phyloP scores from a whole-genome alignment of 1,140 invertebrate species.

The Druon quercuslanigerum region DNA sequence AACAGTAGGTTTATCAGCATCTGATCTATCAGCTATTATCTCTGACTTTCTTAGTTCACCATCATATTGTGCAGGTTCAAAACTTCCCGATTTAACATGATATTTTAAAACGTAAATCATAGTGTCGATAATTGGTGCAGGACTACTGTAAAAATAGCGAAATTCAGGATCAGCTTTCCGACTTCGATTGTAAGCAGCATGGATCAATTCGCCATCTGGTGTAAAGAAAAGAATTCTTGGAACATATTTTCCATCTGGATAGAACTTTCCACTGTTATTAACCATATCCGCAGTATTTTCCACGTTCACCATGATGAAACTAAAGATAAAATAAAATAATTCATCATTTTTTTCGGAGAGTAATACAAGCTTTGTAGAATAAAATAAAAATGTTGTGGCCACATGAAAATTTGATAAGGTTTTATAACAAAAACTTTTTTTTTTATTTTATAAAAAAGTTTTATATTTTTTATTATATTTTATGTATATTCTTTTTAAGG shows the following conservation, averaged over 20 bases:
- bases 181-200: constrained; percentile 58
- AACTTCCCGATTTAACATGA: constrained; percentile 35
- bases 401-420: neutral
- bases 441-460: too few species aligned
- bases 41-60: constrained; percentile 37
- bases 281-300: constrained; percentile 45
- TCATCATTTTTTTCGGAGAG: too few species aligned
- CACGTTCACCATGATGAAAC: constrained; percentile 64
- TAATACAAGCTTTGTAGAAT: neutral
- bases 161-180: constrained; percentile 49
- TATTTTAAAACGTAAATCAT: constrained; percentile 60
- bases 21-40: neutral
- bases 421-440: too few species aligned
- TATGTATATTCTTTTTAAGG: too few species aligned
- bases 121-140: constrained; percentile 58
- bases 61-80: neutral
- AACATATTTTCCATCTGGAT: constrained; percentile 66
- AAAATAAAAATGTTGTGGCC: constrained; percentile 33
- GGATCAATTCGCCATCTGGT: constrained; percentile 59
- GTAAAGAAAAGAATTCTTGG: constrained; percentile 68
- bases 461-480: too few species aligned
- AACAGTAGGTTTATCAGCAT: neutral
- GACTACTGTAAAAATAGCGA: constrained; percentile 60
- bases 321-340: constrained; percentile 40
- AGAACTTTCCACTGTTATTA: constrained; percentile 49